Conservation (phyloP, 1,140 invertebrate genomes). For the Laupala kohalensis region DNA sequence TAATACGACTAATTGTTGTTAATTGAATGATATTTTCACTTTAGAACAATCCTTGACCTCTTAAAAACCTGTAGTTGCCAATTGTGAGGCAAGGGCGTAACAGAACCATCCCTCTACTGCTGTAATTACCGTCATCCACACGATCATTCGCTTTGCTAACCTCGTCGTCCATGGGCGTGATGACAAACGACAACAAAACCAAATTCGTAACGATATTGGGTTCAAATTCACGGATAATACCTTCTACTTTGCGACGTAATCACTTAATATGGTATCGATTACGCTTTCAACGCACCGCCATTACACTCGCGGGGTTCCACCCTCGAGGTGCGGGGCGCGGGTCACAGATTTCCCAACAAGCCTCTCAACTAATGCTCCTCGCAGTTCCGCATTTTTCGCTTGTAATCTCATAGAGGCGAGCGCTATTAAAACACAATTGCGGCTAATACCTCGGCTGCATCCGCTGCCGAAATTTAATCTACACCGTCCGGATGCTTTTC, state of each 20-base stretch:
- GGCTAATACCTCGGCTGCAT: neutral
- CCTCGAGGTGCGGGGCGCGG: neutral
- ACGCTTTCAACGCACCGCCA: neutral
- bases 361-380: neutral
- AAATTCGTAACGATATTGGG: neutral
- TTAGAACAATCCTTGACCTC: too few species aligned
- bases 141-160: too few species aligned
- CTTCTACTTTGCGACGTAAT: neutral
- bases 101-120: too few species aligned
- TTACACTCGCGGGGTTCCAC: neutral
- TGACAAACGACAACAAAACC: neutral
- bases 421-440: neutral
- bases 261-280: neutral
- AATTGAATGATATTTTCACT: too few species aligned
- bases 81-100: too few species aligned
- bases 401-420: neutral
- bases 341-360: neutral
- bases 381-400: neutral
- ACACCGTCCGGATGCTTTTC: neutral
- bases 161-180: neutral
- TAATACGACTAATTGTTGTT: too few species aligned
- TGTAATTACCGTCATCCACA: too few species aligned
- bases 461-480: neutral
- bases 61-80: too few species aligned
- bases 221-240: neutral